Percentiles rank a stretch among this genome's conserved stretches.
These are phyloP conservation scores for Xanthorhoe designata DNA, from an alignment of 2,888 invertebrate species.

Conservation along the genomic window DNA sequence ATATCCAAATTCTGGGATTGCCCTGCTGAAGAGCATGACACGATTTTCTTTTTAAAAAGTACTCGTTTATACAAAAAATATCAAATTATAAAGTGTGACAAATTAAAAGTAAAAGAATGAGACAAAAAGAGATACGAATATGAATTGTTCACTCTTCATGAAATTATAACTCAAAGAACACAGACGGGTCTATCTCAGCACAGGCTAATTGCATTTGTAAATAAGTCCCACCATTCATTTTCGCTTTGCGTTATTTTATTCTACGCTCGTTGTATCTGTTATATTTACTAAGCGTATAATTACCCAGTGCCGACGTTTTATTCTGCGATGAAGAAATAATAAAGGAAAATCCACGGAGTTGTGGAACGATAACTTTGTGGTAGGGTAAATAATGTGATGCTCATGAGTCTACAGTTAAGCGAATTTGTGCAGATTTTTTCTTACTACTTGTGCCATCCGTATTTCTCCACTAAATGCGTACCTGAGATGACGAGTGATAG, in stretches of 20 bases:
- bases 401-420: not conserved
- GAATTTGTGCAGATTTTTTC: not conserved
- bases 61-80: too few species aligned
- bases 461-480: too few species aligned
- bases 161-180: conserved; percentile 21
- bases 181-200: conserved; percentile 26
- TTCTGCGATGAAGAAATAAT: conserved; percentile 59
- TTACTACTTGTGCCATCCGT: not conserved
- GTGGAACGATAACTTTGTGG: not conserved
- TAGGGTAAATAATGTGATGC: not conserved
- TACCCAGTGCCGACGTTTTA: conserved; percentile 61
- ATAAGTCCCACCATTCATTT: conserved; percentile 44
- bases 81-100: not conserved
- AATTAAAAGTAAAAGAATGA: not conserved
- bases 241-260: conserved; percentile 53
- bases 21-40: too few species aligned
- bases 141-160: conserved; percentile 1
- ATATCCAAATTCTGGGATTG: too few species aligned
- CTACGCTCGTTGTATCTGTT: conserved; percentile 51
- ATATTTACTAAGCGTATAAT: conserved; percentile 66
- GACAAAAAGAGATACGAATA: conserved; percentile 1
- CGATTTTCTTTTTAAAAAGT: too few species aligned
- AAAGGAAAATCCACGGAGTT: conserved; percentile 43
- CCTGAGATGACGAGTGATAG: too few species aligned
- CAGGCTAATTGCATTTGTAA: conserved; percentile 35